Evolutionary conservation across 2,888 invertebrate species (phyloP).

Genomic region (Scaeva pyrastri): DNA sequence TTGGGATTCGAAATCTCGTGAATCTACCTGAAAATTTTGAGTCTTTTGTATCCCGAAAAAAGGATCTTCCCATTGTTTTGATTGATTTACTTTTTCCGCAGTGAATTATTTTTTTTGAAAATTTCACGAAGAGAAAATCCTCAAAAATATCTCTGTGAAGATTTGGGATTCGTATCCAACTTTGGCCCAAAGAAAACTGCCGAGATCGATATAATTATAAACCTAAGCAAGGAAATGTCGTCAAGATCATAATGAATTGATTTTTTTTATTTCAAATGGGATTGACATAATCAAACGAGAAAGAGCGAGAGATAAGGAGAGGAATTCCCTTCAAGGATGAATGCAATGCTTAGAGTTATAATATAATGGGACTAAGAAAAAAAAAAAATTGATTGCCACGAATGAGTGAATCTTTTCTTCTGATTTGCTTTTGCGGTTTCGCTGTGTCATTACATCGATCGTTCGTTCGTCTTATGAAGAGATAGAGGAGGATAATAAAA

Average conservation of each 20-base stretch:
- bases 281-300: slow-evolving; percentile 46
- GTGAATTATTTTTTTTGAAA: slow-evolving; percentile 40
- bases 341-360: slow-evolving; percentile 1
- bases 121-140: slow-evolving; percentile 45
- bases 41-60: slow-evolving; percentile 50
- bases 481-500: slow-evolving; percentile 40
- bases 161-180: slow-evolving; percentile 5
- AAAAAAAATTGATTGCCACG: slow-evolving; percentile 73
- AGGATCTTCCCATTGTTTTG: slow-evolving; percentile 64
- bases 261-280: slow-evolving; percentile 39
- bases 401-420: slow-evolving; percentile 70
- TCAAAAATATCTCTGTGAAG: slow-evolving; percentile 22
- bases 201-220: background rate
- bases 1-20: background rate
- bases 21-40: slow-evolving; percentile 34
- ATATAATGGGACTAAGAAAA: slow-evolving; percentile 41
- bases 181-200: background rate
- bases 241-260: slow-evolving; percentile 35
- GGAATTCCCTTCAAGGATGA: slow-evolving; percentile 39
- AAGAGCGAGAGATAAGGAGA: background rate
- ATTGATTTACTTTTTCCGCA: slow-evolving; percentile 58
- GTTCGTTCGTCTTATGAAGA: slow-evolving; percentile 39
- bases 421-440: slow-evolving; percentile 66
- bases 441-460: slow-evolving; percentile 66
- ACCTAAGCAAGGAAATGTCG: slow-evolving; percentile 29